phyloP scores from a whole-genome alignment of 2,888 invertebrate species.

The Cyclophora albipunctata region DNA sequence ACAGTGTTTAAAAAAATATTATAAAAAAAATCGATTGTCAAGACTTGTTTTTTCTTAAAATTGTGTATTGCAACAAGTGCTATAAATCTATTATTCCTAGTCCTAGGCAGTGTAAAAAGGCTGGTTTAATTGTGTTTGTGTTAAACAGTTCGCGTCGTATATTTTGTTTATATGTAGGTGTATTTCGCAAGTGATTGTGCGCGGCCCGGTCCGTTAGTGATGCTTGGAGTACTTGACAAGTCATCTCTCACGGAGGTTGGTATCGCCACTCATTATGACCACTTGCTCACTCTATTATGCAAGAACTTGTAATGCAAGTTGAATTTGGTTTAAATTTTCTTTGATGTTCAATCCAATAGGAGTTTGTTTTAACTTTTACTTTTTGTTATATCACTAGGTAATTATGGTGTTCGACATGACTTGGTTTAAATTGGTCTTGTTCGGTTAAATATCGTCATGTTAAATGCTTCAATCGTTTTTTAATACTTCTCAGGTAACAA shows the following conservation, averaged over 20 bases:
- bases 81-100: too few species aligned
- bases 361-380: background rate
- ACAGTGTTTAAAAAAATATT: constrained; percentile 29
- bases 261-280: constrained; percentile 22
- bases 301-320: constrained; percentile 23
- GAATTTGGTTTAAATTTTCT: background rate
- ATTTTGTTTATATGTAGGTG: constrained; percentile 14
- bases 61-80: constrained; percentile 64
- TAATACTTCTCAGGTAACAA: too few species aligned
- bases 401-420: too few species aligned
- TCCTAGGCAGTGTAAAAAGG: too few species aligned
- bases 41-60: constrained; percentile 48
- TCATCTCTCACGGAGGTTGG: constrained; percentile 40
- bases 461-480: too few species aligned
- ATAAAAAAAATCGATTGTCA: constrained; percentile 59
- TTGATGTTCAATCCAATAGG: background rate
- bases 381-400: too few species aligned
- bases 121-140: constrained; percentile 37
- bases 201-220: constrained; percentile 42
- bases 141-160: too few species aligned
- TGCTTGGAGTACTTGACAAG: constrained; percentile 44
- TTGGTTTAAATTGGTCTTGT: too few species aligned
- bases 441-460: too few species aligned
- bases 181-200: constrained; percentile 52
- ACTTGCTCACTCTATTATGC: constrained; percentile 31